Evolutionary conservation across 2,113 vertebrate genomes (phyloP), one percentile per base, ranked within the genome.

Genomic region (Triplophysa dalaica): DNA sequence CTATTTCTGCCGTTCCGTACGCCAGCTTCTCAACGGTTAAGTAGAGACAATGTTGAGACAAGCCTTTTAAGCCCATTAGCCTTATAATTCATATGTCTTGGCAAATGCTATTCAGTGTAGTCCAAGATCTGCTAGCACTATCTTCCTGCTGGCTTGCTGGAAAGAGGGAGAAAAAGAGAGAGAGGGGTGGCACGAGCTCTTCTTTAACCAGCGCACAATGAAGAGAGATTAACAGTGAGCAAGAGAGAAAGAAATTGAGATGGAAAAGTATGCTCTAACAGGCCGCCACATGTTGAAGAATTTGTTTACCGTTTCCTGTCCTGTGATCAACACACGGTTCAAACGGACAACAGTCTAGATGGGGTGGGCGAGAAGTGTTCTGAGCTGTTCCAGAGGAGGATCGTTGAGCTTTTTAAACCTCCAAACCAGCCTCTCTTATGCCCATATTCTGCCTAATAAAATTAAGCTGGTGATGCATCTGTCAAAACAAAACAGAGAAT

Each of bases 31-130:
- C 72, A 56, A 60, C 56, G 80, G 82, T 81, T 86, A 80, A 82
- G 84, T 79, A 68, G 76, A 89, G 87, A 90, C 88, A 88, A 87
- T 89, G 87, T 87, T 86, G 87, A 86, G 87, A 92, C 88, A 87
- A 89, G 87, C 86, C 90, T 90, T 89, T 91, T 92, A 91, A 91
- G 85, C 87, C 85, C 86, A 90, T 90, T 91, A 90, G 88, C 85
- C 83, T 90, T 88, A 91, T 88, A 91, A 90, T 89, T 91, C 86
- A 92, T 87, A 87, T 61, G 66, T 85, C 84, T 90, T 89, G 88
- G 89, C 87, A 88, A 84, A 29, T 26, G 75, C 61, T 86, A 83
- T 86, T 86, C 78, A 50, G 70, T 70, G 52, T 65, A 24, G 26
- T 86, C 88, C 89, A 89, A 87, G 81, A 83, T 83, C 79, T 78